A percentile compares a stretch with the other conserved stretches of the same genome.
Conservation (phyloP, 2,113 vertebrate species). For the Amphiprion ocellaris region DNA sequence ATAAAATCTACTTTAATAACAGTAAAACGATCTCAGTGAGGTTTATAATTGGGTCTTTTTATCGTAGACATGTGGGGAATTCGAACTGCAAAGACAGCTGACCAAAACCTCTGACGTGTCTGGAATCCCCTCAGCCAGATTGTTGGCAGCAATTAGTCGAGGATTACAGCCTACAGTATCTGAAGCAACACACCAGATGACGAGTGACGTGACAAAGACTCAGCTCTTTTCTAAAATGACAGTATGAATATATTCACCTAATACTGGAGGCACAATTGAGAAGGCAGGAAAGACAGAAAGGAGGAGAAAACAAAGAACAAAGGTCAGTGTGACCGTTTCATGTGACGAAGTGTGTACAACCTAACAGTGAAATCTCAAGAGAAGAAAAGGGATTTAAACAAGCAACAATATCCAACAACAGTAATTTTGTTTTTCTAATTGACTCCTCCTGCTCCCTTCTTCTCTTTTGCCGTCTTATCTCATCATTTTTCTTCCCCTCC, state of each 20-base stretch:
- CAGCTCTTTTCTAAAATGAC: neutral
- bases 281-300: no score
- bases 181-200: neutral
- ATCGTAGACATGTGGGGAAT: neutral
- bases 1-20: neutral
- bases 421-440: neutral
- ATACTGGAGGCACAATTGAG: no score
- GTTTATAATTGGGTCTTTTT: neutral
- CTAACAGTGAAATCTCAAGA: no score
- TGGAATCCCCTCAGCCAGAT: neutral
- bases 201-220: neutral
- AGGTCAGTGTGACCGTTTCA: neutral
- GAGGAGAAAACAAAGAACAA: no score
- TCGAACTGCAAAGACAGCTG: neutral
- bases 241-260: neutral
- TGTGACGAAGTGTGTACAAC: no score
- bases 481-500: slow-evolving; percentile 43
- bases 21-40: neutral
- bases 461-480: slow-evolving; percentile 53
- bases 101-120: no score
- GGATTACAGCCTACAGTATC: no score
- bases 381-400: neutral
- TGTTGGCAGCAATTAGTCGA: neutral
- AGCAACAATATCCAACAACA: neutral
- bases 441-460: neutral